A percentile compares a stretch with the other conserved stretches of the same genome.
Conservation (phyloP, 2,113 vertebrate genomes). For the Solenodon paradoxus region DNA sequence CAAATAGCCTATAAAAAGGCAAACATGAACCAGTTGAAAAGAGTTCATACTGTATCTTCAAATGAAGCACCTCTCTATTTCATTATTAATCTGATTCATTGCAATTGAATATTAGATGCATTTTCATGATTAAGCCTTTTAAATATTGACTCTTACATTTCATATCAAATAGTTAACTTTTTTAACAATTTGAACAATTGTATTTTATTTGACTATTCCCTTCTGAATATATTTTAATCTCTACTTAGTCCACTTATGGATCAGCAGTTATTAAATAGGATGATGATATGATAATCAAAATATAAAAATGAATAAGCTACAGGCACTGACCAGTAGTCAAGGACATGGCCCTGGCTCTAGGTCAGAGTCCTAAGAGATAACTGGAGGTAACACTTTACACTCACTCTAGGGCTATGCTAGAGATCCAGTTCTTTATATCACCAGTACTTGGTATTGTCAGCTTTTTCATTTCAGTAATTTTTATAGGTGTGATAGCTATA, state of each 20-base stretch:
- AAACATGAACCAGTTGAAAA: neutral
- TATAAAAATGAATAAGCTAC: neutral
- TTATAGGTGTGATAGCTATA: neutral
- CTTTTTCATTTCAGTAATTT: neutral
- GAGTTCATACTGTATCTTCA: neutral
- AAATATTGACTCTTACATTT: neutral
- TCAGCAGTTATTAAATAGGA: neutral
- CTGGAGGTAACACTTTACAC: neutral
- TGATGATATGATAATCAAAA: neutral
- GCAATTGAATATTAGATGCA: neutral
- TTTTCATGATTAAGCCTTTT: neutral
- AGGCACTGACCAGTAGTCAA: neutral
- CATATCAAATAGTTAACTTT: neutral
- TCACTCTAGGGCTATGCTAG: neutral
- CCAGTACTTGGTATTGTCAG: neutral
- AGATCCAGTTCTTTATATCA: neutral
- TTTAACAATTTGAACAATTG: neutral
- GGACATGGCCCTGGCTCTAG: neutral
- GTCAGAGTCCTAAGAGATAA: neutral
- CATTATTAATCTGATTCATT: constrained; percentile 6
- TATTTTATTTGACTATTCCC: neutral
- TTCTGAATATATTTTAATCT: neutral
- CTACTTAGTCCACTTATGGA: neutral
- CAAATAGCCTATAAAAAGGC: neutral
- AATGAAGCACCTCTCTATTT: neutral